Base-by-base conservation (phyloP, 1,140 invertebrate species). In the Aphaenogaster ashmeadi region DNA sequence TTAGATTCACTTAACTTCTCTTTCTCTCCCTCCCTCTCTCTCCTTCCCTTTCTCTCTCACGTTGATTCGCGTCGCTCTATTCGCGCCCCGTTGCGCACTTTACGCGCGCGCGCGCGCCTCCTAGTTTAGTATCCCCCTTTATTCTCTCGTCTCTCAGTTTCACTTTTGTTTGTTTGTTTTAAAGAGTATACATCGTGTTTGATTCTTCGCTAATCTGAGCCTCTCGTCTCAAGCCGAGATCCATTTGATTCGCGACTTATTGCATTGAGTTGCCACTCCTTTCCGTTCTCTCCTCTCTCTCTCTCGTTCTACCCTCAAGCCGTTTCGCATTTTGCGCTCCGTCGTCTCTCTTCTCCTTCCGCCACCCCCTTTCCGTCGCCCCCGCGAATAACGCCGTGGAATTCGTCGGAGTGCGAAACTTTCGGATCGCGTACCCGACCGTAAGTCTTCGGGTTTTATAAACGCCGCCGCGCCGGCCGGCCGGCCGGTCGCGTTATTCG, bases 171-270 rank as follows among this genome's bases (percentile, higher is more conserved):
- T 77, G 62, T 83, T 87, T 67, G 36, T 74, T 87, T 79, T 64
- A 85, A 75, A 90, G 90, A 92, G 90, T 93, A 92, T 91, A 92
- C 90, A 92, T 91, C 90, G 77, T 91, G 90, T 95, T 95, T 94
- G 94, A 95, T 95, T 95, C 91, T 92, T 92, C 91, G 92, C 91
- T 93, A 90, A 93, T 88, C 90, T 91, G 90, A 93, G 91, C 90
- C 89, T 93, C 79, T 91, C 87, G 83, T 90, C 87, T 90, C 90
- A 84, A 91, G 88, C 87, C 89, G 91, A 92, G 91, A 94, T 93
- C 89, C 90, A 86, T 95, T 95, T 94, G 93, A 94, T 95, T 95
- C 86, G 89, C 90, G 86, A 92, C 90, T 93, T 92, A 93, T 94
- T 94, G 93, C 93, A 93, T 91, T 91, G 86, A 71, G 74, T 89